Base-by-base conservation (phyloP, 2,113 vertebrate genomes). In the Anguilla japonica region DNA sequence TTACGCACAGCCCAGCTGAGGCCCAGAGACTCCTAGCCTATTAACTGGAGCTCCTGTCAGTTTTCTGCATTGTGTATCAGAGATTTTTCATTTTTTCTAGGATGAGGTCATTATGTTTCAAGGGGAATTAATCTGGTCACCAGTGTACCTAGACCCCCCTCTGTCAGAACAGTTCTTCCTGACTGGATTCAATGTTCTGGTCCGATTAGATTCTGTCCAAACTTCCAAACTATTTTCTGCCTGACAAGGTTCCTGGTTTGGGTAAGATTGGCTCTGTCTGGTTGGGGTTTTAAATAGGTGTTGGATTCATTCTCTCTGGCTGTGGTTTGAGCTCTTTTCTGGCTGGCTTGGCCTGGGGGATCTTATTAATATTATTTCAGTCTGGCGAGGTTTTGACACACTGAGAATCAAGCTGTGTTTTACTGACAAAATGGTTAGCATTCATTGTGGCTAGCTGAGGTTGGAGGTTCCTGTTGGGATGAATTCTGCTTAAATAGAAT, bases 1-100 rank as follows among this genome's bases (percentile, higher is more conserved):
- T 92, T 90, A 90, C 78, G 78, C 85, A 84, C 14, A 8, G 41
- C n/a, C 83, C 82, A 92, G 79, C 86, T 89, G 82, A 87, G 81
- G 87, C 63, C 39, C 50, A 46, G 75, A 46, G 41, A 57, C 40
- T 86, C 84, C 50, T 40, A 40, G 50, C 34, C 79, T 15, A 46
- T 86, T 86, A 86, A 50, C 39, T 71, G 39, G 46, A 86, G 79
- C 79, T 81, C 22, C 80, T 29, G 79, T 57, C 56, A 50, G 29
- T 46, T 80, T 75, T 60, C 20, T 22, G 50, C 57, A 40, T 22
- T n/a, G 50, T 8, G 46, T 43, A 60, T 81, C 34, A 81, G 60
- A 85, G 46, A n/a, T 6, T 20, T 29, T 50, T 81, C 3, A 60
- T 41, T 60, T 85, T 20, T n/a, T 29, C 8, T 75, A 3, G 34